Evolutionary conservation across 53 echinoderm and acorn worm genomes (phyloP).

Genomic region (Paelopatides confundens): DNA sequence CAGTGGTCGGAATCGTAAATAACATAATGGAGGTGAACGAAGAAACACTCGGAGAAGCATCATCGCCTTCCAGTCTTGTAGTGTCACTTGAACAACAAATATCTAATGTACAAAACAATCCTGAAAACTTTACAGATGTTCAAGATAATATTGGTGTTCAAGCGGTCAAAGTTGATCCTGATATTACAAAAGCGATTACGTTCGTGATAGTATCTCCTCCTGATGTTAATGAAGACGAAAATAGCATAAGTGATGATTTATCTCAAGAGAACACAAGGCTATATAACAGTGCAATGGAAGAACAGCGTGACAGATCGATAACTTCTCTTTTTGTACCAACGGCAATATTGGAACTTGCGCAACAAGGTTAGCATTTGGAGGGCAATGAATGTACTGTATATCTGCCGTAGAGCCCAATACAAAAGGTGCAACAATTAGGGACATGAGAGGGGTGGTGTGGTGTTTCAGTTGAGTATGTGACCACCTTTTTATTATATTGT

Average conservation of each 20-base stretch:
- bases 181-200: background rate
- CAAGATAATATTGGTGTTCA: slow-evolving; percentile 12
- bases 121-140: slow-evolving; percentile 32
- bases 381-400: no score
- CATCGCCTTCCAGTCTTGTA: background rate
- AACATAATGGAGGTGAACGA: slow-evolving; percentile 20
- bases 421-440: no score
- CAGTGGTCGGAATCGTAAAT: slow-evolving; percentile 17
- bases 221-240: background rate
- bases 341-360: background rate
- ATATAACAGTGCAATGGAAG: background rate
- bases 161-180: slow-evolving; percentile 16
- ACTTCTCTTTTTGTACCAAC: slow-evolving; percentile 4
- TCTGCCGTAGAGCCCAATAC: no score
- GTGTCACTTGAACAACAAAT: slow-evolving; percentile 9
- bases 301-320: background rate
- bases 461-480: no score
- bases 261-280: background rate
- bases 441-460: no score
- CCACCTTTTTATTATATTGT: no score
- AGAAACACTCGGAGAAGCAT: background rate
- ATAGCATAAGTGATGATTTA: background rate
- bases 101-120: slow-evolving; percentile 13
- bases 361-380: slow-evolving; percentile 15
- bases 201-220: background rate